Base-by-base conservation (phyloP, 37 sponge, comb jelly and placozoan genomes). In the Dysidea cf. avara region DNA sequence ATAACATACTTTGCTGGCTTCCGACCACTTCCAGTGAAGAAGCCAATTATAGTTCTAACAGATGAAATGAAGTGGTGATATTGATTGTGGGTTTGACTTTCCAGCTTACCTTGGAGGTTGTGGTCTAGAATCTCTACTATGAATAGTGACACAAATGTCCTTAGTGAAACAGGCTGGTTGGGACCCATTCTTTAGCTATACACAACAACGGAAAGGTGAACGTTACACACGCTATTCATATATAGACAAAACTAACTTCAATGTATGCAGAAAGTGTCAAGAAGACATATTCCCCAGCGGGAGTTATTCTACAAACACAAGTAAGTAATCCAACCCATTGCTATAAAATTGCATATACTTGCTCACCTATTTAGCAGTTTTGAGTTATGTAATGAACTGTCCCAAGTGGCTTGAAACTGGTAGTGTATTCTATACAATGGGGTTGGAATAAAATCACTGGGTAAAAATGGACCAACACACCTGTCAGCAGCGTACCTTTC, bases 341-440 rank as follows among this genome's bases (percentile, higher is more conserved):
- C n/a, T n/a, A n/a, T n/a, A n/a, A n/a, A n/a, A n/a, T n/a, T n/a
- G n/a, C n/a, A n/a, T n/a, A n/a, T n/a, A n/a, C n/a, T n/a, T n/a
- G 2, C 50, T 38, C 3, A 86, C 91, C 81, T 74, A 74, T 96
- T 96, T 30, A 96, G 77, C 12, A 92, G 79, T 22, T 79, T 72
- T 11, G 87, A 86, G 87, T 89, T 83, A 75, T 96, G 97, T 34
- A 96, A 65, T 6, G 97, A 96, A 51, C 90, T 96, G 79, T 96
- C 97, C 97, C 97, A 96, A 31, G 90, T 87, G 20, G 83, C 93
- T 52, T 96, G 90, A 75, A 92, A 80, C 39, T 64, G 62, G 53
- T 81, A 87, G 58, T 39, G 46, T 18, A 39, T 66, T 53, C 88
- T 87, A 60, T 2, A 30, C n/a, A n/a, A n/a, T n/a, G n/a, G n/a